phyloP scores from a whole-genome alignment of 1,140 invertebrate species.

The Bicyclus anynana region DNA sequence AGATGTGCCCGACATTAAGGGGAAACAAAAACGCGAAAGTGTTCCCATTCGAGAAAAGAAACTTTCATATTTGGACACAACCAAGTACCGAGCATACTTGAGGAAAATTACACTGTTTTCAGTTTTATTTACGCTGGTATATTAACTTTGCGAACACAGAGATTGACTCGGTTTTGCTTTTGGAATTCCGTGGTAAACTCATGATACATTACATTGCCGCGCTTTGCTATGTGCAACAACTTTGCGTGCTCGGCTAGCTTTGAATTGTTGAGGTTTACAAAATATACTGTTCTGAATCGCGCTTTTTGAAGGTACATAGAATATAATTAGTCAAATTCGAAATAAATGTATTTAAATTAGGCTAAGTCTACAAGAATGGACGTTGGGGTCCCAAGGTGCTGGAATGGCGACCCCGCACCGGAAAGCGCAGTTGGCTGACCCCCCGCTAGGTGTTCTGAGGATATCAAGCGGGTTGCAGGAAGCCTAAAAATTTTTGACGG shows the following conservation, averaged over 20 bases:
- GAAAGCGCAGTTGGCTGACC: too few species aligned
- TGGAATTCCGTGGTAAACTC: neutral
- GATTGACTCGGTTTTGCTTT: slow-evolving; percentile 15
- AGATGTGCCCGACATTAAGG: neutral
- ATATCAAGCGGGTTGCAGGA: too few species aligned
- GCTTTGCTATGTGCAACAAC: slow-evolving; percentile 22
- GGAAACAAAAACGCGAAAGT: neutral
- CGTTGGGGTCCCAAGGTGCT: too few species aligned
- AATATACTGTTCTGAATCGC: slow-evolving; percentile 7
- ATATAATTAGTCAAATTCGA: too few species aligned
- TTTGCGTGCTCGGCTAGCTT: slow-evolving; percentile 20
- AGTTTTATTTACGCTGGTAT: slow-evolving; percentile 6
- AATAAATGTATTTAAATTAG: too few species aligned
- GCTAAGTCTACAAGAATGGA: too few species aligned
- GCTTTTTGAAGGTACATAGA: neutral
- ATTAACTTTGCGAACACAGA: slow-evolving; percentile 19
- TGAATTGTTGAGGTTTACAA: slow-evolving; percentile 24
- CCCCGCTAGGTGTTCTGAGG: too few species aligned
- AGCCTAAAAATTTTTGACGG: too few species aligned
- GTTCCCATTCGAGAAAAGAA: neutral
- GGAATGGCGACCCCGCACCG: too few species aligned
- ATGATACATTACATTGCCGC: slow-evolving; percentile 17
- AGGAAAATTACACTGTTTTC: neutral
- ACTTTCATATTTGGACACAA: neutral
- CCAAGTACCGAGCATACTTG: neutral